phyloP scores from a whole-genome alignment of 2,797 vertebrate species.

The Microtus californicus region DNA sequence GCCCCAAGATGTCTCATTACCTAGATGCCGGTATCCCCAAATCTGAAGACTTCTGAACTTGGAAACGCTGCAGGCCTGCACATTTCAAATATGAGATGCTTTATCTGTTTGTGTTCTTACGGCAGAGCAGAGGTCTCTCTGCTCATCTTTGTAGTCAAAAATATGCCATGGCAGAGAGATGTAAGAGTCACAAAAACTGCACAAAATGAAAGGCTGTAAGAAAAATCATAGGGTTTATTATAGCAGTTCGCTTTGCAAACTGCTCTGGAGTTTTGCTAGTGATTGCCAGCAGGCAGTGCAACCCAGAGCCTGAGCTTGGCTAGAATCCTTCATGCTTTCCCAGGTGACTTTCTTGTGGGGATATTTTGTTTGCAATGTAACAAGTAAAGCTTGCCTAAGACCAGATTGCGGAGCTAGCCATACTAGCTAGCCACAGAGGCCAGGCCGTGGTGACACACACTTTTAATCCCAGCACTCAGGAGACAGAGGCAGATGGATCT shows the following conservation, averaged over 20 bases:
- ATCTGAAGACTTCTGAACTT: background rate
- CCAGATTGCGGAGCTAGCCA: no score
- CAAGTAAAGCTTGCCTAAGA: no score
- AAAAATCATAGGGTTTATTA: background rate
- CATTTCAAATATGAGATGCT: background rate
- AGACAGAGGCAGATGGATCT: no score
- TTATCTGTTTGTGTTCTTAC: background rate
- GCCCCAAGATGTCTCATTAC: background rate
- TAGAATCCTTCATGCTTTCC: background rate
- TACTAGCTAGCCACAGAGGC: no score
- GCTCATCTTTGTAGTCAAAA: background rate
- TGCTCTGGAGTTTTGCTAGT: background rate
- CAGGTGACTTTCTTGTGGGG: background rate
- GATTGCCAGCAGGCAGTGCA: background rate
- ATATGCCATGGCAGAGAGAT: background rate
- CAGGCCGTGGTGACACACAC: no score
- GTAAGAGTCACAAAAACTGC: background rate
- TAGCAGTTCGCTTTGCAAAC: background rate
- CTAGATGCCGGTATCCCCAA: background rate
- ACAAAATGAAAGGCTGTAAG: background rate
- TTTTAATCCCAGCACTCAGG: no score
- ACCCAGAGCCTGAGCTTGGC: background rate
- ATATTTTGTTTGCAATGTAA: no score
- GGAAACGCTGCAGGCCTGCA: background rate
- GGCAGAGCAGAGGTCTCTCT: background rate